phyloP scores from a whole-genome alignment of 1,140 invertebrate species.

The Papilio polytes region DNA sequence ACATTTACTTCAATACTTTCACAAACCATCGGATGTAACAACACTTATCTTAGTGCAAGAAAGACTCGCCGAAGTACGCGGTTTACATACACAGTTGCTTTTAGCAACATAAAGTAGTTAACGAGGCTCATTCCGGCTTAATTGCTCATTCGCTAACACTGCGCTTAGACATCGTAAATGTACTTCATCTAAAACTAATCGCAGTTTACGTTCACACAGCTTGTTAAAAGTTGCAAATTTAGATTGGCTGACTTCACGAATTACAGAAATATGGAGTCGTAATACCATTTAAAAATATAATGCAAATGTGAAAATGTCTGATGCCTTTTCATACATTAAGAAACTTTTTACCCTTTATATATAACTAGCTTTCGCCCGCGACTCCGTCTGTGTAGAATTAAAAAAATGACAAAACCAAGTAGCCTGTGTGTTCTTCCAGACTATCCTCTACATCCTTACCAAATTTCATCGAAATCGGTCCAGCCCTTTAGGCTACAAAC shows the following conservation, averaged over 20 bases:
- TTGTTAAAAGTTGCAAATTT: neutral
- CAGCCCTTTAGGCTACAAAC: no score
- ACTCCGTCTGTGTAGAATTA: no score
- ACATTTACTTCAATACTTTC: neutral
- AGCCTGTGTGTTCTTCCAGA: no score
- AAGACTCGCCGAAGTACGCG: neutral
- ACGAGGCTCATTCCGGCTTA: conserved; percentile 16
- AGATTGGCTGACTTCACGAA: neutral
- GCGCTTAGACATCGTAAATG: conserved; percentile 3
- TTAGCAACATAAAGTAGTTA: conserved; percentile 7
- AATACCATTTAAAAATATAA: neutral
- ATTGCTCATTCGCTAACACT: conserved; percentile 24
- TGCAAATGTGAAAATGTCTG: neutral
- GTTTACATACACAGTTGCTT: conserved; percentile 17
- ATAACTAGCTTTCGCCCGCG: no score
- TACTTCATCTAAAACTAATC: conserved; percentile 23
- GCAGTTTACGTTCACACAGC: neutral
- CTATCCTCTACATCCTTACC: no score
- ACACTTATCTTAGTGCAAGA: neutral
- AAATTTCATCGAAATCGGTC: no score
- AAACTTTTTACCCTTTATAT: no score
- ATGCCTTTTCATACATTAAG: no score
- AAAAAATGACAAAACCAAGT: no score
- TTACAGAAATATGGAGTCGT: neutral
- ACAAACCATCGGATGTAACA: neutral